Evolutionary conservation across 92 coral and sea anemone genomes (phyloP).

Genomic region (Palythoa grandiflora): DNA sequence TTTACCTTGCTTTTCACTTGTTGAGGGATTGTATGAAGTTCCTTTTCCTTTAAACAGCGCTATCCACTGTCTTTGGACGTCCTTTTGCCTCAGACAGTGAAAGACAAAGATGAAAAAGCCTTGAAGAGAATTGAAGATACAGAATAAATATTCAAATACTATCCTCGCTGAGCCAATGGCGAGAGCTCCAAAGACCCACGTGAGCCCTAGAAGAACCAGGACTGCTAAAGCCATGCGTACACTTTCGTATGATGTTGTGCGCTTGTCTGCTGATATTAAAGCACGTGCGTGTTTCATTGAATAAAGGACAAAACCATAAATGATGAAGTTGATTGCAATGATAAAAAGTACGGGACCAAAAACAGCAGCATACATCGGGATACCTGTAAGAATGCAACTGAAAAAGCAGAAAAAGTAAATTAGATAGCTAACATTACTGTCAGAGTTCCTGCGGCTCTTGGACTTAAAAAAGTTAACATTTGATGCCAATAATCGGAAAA

Average conservation of each 20-base stretch:
- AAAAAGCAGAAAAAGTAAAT: not conserved
- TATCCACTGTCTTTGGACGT: conserved; percentile 37
- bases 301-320: conserved; percentile 41
- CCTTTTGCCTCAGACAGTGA: conserved; percentile 53
- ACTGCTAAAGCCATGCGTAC: conserved; percentile 60
- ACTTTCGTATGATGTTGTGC: conserved; percentile 45
- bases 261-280: conserved; percentile 53
- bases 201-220: conserved; percentile 60
- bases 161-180: conserved; percentile 57
- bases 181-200: conserved; percentile 64
- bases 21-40: not conserved
- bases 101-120: conserved; percentile 62
- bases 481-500: too few species aligned
- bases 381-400: conserved; percentile 62
- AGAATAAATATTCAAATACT: conserved; percentile 61
- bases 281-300: conserved; percentile 43
- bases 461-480: too few species aligned
- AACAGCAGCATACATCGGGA: conserved; percentile 54
- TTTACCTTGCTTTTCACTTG: conserved; percentile 49
- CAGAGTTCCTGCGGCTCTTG: too few species aligned
- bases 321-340: conserved; percentile 41
- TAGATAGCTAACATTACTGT: too few species aligned
- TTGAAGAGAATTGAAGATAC: conserved; percentile 67
- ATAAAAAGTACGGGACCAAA: conserved; percentile 57
- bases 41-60: conserved; percentile 39